phyloP scores from a whole-genome alignment of 2,797 vertebrate genomes.

The Denticeps clupeoides region DNA sequence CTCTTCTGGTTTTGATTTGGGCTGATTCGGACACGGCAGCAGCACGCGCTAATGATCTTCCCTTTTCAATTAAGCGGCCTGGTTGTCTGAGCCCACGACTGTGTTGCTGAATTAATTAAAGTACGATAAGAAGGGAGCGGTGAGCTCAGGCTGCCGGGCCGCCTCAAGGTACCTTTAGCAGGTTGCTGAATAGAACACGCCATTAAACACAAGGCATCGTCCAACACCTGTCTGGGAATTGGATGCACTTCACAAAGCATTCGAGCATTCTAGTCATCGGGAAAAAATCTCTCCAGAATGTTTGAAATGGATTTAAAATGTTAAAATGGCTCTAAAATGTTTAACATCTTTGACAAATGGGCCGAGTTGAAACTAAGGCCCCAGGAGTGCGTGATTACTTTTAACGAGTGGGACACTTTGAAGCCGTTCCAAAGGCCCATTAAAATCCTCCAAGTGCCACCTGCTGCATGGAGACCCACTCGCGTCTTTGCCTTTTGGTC shows the following conservation, averaged over 20 bases:
- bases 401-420: no score
- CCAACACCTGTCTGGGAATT: background rate
- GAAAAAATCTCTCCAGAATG: background rate
- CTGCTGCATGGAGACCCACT: no score
- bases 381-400: no score
- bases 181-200: background rate
- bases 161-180: background rate
- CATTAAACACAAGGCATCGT: background rate
- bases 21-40: constrained; percentile 11
- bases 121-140: constrained; percentile 16
- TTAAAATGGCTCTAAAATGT: no score
- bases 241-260: background rate
- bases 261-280: background rate
- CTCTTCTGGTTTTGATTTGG: constrained; percentile 22
- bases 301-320: background rate
- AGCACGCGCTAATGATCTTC: constrained; percentile 26
- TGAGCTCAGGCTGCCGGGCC: constrained; percentile 5
- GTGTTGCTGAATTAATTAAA: constrained; percentile 27
- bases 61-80: constrained; percentile 32
- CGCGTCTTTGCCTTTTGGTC: no score
- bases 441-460: no score
- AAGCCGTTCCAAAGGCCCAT: no score
- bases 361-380: no score
- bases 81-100: background rate
- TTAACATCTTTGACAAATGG: no score